Conservation (phyloP, 2,797 vertebrate genomes). For the Hozukius guyotensis region DNA sequence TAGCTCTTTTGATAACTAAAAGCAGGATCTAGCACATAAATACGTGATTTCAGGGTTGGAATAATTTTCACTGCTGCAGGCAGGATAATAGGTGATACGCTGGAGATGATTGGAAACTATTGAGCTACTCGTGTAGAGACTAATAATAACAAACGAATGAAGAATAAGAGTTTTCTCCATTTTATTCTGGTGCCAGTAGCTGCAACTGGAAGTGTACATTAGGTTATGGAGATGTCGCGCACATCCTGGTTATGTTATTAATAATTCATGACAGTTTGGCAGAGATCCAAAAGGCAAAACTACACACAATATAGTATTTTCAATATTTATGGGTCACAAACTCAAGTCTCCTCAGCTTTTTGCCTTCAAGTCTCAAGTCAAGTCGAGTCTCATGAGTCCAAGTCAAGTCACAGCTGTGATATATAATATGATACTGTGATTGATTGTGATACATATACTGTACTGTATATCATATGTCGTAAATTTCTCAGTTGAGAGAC, state of each 20-base stretch:
- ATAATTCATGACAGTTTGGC: constrained; percentile 5
- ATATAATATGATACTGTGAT: background rate
- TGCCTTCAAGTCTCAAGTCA: background rate
- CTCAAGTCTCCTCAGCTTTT: background rate
- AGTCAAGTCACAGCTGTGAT: background rate
- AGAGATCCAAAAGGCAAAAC: background rate
- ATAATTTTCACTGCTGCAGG: background rate
- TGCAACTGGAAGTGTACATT: background rate
- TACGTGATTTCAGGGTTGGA: background rate
- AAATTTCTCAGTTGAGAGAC: background rate
- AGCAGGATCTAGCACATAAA: background rate
- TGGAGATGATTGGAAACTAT: background rate
- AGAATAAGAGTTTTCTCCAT: background rate
- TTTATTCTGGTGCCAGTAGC: background rate
- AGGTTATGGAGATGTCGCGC: background rate
- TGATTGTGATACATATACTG: background rate
- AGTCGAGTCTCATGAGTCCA: background rate
- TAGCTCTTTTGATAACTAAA: background rate
- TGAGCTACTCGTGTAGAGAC: background rate
- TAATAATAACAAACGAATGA: background rate
- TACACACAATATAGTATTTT: background rate
- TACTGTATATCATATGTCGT: background rate
- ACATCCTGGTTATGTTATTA: background rate
- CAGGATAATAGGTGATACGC: background rate
- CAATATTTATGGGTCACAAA: background rate